These are phyloP conservation scores for Macrobrachium rosenbergii DNA, from an alignment of 1,140 invertebrate species.

Conservation along the genomic window DNA sequence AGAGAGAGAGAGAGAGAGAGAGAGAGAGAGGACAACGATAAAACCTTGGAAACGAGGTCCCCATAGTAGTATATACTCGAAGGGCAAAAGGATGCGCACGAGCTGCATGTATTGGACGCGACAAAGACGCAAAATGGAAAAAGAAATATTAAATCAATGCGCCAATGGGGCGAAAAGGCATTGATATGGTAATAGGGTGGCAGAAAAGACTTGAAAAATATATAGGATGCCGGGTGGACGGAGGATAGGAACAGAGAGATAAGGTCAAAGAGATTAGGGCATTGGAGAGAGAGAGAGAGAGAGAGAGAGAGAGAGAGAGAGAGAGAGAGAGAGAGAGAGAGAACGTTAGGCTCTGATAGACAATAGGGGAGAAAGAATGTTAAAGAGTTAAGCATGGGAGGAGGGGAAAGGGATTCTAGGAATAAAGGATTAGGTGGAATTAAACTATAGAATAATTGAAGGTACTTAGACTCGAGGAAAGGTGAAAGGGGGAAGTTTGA, in stretches of 20 bases:
- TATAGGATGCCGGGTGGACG: neutral
- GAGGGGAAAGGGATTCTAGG: neutral
- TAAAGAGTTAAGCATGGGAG: neutral
- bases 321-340: slow-evolving; percentile 31
- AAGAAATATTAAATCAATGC: no score
- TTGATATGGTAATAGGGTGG: no score
- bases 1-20: slow-evolving; percentile 10
- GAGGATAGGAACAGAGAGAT: neutral
- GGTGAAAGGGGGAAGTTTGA: no score
- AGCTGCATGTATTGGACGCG: no score
- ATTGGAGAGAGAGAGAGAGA: slow-evolving; percentile 23
- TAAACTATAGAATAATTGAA: neutral
- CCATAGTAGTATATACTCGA: no score
- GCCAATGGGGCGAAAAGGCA: no score
- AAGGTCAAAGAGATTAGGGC: neutral
- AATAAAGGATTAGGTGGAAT: neutral
- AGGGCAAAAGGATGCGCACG: no score
- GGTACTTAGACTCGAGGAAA: no score
- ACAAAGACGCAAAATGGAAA: no score
- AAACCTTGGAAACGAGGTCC: neutral
- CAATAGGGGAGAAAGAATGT: neutral
- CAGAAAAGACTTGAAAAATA: no score
- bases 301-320: slow-evolving; percentile 28
- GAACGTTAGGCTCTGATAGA: slow-evolving; percentile 10
- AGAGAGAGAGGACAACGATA: neutral